Percentiles rank a stretch among this genome's conserved stretches.
These are phyloP conservation scores for Andrena fulva DNA, from an alignment of 2,888 invertebrate species.

Conservation along the genomic window DNA sequence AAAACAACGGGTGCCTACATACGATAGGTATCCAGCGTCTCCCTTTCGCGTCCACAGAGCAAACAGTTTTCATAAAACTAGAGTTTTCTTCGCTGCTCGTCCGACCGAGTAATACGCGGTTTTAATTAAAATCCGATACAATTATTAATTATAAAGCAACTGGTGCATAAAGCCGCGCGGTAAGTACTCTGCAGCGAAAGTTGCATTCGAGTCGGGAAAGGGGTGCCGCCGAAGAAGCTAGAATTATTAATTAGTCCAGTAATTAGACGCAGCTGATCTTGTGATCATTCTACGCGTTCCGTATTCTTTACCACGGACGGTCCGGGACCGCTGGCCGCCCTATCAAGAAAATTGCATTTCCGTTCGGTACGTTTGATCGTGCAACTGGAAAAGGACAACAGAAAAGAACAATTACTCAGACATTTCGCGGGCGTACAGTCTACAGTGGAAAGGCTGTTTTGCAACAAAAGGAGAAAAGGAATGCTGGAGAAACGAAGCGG, in stretches of 20 bases:
- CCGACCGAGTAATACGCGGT: not conserved
- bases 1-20: not conserved
- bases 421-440: constrained; percentile 14
- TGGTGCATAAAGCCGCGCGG: constrained; percentile 11
- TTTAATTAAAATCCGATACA: constrained; percentile 49
- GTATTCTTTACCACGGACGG: not conserved
- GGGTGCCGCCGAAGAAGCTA: not conserved
- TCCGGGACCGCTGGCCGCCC: not conserved
- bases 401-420: constrained; percentile 25
- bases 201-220: constrained; percentile 1
- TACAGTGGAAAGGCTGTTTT: not conserved
- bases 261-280: constrained; percentile 26
- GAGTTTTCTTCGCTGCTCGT: constrained; percentile 11
- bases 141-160: constrained; percentile 47
- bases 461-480: constrained; percentile 1
- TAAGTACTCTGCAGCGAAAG: constrained; percentile 16
- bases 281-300: not conserved
- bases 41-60: not conserved
- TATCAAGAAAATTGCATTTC: constrained; percentile 21
- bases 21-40: not conserved
- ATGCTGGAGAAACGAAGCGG: not conserved
- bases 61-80: not conserved
- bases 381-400: constrained; percentile 13
- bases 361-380: constrained; percentile 28
- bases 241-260: constrained; percentile 38